Evolutionary conservation across 1,140 invertebrate genomes (phyloP), one percentile per base, ranked within the genome.

Genomic region (Spodoptera frugiperda): DNA sequence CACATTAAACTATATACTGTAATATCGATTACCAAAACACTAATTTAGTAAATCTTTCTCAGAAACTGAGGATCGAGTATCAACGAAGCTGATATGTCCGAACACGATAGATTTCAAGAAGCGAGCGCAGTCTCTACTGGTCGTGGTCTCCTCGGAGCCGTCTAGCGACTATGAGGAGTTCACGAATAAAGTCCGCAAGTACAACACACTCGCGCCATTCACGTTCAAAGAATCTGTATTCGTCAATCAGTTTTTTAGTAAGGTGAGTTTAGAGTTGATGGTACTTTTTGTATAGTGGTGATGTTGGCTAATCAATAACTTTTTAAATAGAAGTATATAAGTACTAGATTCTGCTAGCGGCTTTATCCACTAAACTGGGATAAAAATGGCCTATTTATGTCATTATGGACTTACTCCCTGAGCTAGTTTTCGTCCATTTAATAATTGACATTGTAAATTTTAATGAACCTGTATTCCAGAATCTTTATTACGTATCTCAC

Each of bases 81-180:
- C 68, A 6, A 46, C 94, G 76, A 92, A 95, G 87, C 91, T 94
- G 71, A 95, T 95, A 82, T 97, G 96, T 88, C 91, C 95, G 14
- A 95, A 95, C 74, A 95, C 96, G 6, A 94, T 95, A 54, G 95
- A 96, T 83, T 97, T 97, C 84, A 91, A 95, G 77, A 97, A 97
- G 82, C 94, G 96, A 68, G 97, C 97, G 0, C 95, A 96, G 80
- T 98, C 98, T 3, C 91, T 99, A 6, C 95, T 99, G 73, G 97
- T 99, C 0, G 96, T 99, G 12, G 97, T 97, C 1, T 96, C 97
- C 0, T 97, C 97, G 6, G 97, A 97, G 49, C 97, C 98, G 0
- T 95, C 95, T 0, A 95, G 96, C 68, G 95, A 95, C 70, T 96
- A 97, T 76, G 97, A 97, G 81, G 92, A 96, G 12, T 99, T 99